Evolutionary conservation across 2,113 vertebrate genomes (phyloP).

Genomic region (Turdus rufiventris): DNA sequence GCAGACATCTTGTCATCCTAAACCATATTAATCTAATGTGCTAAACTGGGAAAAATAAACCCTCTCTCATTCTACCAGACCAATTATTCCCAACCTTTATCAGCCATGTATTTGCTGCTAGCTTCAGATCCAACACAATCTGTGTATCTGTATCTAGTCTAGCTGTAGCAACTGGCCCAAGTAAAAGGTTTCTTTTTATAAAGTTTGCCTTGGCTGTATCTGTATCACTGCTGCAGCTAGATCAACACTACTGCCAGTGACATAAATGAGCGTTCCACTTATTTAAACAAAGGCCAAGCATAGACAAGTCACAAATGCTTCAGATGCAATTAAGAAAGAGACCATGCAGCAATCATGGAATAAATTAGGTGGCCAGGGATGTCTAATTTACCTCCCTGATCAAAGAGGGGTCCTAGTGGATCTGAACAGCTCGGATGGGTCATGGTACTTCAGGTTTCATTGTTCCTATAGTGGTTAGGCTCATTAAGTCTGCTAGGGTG

Average conservation of each 20-base stretch:
- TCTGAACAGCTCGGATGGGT: neutral
- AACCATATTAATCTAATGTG: neutral
- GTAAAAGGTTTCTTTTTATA: neutral
- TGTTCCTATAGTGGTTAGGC: neutral
- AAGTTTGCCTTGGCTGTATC: neutral
- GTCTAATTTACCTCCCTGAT: neutral
- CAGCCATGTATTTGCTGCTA: neutral
- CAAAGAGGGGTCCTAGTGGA: neutral
- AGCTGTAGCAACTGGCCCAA: neutral
- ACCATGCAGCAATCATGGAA: neutral
- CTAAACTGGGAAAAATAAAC: neutral
- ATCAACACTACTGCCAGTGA: neutral
- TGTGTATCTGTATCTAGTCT: neutral
- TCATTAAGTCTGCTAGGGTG: neutral
- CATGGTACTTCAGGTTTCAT: neutral
- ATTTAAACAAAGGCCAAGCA: neutral
- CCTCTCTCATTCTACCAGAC: neutral
- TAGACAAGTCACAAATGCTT: neutral
- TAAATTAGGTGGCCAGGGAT: neutral
- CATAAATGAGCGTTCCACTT: neutral
- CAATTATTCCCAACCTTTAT: neutral
- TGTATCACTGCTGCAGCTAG: neutral
- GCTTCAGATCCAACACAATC: neutral
- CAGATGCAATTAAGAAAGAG: conserved; percentile 2
- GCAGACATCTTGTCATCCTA: neutral